Conservation (phyloP, 1,140 invertebrate genomes). For the Drosophila willistoni region DNA sequence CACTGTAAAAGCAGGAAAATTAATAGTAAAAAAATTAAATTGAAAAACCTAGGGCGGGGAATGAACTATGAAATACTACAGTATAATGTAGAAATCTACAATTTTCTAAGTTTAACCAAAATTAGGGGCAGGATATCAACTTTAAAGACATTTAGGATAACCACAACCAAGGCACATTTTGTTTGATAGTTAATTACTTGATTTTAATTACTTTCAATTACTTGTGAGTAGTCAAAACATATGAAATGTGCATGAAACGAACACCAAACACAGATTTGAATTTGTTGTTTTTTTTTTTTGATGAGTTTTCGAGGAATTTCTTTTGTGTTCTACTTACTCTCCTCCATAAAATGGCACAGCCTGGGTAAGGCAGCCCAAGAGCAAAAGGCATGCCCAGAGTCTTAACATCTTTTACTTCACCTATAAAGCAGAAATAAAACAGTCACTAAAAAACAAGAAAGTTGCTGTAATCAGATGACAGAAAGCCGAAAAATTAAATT, state of each 20-base stretch:
- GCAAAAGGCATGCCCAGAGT: conserved; percentile 64
- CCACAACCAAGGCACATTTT: neutral
- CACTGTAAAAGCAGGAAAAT: conserved; percentile 45
- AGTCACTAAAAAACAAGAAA: conserved; percentile 51
- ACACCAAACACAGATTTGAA: conserved; percentile 43
- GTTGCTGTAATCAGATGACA: conserved; percentile 34
- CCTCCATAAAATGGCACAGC: conserved; percentile 63
- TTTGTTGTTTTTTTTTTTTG: neutral
- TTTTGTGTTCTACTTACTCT: conserved; percentile 55
- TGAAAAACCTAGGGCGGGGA: too few relatives aligned
- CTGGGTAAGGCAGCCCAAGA: conserved; percentile 49
- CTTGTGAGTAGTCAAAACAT: conserved; percentile 2
- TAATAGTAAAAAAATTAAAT: neutral
- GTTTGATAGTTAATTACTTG: neutral
- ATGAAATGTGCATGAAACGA: conserved; percentile 68
- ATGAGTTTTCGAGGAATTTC: neutral
- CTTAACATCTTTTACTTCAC: conserved; percentile 45
- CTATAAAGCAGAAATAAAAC: conserved; percentile 1
- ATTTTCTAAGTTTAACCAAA: too few relatives aligned
- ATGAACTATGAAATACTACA: neutral
- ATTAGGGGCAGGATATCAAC: too few relatives aligned
- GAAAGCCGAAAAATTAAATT: conserved; percentile 3
- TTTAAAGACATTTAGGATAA: neutral
- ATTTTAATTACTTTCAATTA: conserved; percentile 6
- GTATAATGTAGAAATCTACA: too few relatives aligned